Percentiles rank a stretch among this genome's conserved stretches.
Conservation (phyloP, 2,888 invertebrate species). For the Amphimallon solstitiale region DNA sequence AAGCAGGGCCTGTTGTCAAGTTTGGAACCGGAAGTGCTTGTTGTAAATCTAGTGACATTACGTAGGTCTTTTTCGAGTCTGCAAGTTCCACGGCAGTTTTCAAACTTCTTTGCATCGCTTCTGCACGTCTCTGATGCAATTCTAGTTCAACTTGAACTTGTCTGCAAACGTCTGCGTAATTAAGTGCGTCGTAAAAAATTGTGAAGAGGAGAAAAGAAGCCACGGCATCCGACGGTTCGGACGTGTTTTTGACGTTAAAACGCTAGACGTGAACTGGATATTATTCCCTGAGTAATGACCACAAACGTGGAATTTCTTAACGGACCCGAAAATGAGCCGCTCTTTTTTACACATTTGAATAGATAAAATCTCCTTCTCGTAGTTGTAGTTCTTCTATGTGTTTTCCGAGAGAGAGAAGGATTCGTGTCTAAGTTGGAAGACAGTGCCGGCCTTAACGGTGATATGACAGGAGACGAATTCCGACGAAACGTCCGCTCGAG, state of each 20-base stretch:
- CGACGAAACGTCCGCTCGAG: constrained; percentile 12
- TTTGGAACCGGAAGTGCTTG: too few relatives aligned
- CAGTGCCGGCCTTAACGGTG: constrained; percentile 19
- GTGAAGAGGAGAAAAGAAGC: constrained; percentile 11
- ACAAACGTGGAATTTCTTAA: constrained; percentile 24
- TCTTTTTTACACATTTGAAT: constrained; percentile 27
- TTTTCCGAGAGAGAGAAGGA: constrained; percentile 4
- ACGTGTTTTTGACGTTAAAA: constrained; percentile 25
- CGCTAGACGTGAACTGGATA: constrained; percentile 25
- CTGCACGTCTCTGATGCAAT: too few relatives aligned
- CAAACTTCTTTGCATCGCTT: too few relatives aligned
- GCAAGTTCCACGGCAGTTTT: too few relatives aligned
- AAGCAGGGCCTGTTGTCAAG: too few relatives aligned
- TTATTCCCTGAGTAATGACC: constrained; percentile 23
- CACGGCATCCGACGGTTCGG: constrained; percentile 7
- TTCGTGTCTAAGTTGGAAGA: constrained; percentile 18
- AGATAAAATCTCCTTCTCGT: constrained; percentile 20
- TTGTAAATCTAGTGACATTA: too few relatives aligned
- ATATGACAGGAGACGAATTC: constrained; percentile 19
- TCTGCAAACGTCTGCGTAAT: too few relatives aligned
- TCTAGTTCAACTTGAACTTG: too few relatives aligned
- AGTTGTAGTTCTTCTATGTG: too few relatives aligned
- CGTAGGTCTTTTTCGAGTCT: too few relatives aligned
- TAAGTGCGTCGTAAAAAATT: constrained; percentile 20
- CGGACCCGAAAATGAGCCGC: constrained; percentile 21